phyloP scores from a whole-genome alignment of 2,797 vertebrate species.

The Passerculus sandwichensis region DNA sequence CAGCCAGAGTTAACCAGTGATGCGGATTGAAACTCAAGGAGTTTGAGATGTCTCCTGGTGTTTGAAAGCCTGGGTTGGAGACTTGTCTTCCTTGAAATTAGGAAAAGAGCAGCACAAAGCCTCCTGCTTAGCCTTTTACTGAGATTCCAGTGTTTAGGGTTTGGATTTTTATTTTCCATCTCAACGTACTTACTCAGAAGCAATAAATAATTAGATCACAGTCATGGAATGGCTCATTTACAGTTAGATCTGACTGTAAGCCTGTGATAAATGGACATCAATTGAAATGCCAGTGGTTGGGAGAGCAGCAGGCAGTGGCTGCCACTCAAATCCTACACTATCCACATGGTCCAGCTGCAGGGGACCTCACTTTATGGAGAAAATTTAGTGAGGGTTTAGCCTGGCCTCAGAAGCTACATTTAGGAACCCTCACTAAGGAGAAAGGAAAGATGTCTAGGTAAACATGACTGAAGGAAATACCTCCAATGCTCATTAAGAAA shows the following conservation, averaged over 20 bases:
- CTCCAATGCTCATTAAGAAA: not conserved
- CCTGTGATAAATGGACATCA: conserved; percentile 66
- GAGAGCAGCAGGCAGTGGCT: not conserved
- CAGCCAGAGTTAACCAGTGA: not conserved
- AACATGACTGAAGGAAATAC: not conserved
- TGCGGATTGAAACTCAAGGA: not conserved
- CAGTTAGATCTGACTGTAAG: conserved; percentile 53
- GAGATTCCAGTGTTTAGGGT: not conserved
- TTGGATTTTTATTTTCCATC: not conserved
- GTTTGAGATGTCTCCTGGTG: not conserved
- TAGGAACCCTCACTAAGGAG: not conserved
- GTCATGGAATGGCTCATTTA: conserved; percentile 57
- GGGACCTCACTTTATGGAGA: conserved; percentile 37
- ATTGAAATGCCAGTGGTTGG: conserved; percentile 68
- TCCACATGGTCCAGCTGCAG: conserved; percentile 26
- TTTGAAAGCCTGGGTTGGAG: not conserved
- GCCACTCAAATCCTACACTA: conserved; percentile 18
- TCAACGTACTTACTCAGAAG: conserved; percentile 32
- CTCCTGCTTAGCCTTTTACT: not conserved
- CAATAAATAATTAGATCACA: conserved; percentile 63
- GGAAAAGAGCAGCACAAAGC: not conserved
- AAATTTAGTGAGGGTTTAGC: conserved; percentile 23
- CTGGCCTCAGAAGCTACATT: conserved; percentile 15
- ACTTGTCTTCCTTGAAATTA: not conserved
- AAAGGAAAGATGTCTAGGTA: not conserved